Percentiles rank a stretch among this genome's conserved stretches.
phyloP scores from a whole-genome alignment of 2,113 vertebrate species.

The Poeciliopsis occidentalis region DNA sequence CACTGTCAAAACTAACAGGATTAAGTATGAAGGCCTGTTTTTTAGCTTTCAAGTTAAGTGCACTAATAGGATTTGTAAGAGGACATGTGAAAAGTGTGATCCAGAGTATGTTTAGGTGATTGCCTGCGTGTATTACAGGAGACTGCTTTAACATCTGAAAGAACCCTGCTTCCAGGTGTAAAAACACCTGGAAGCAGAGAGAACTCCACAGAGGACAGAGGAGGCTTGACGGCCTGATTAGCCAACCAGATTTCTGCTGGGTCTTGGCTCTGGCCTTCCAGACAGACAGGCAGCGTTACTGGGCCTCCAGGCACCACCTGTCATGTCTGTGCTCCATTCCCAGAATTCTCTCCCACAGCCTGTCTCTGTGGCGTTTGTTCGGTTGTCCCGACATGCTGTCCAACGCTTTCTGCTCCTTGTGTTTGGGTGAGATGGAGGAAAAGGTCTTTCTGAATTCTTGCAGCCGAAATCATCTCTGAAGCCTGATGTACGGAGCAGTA shows the following conservation, averaged over 20 bases:
- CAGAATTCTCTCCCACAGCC: slow-evolving; percentile 11
- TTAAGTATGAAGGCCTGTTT: slow-evolving; percentile 43
- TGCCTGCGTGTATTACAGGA: not conserved
- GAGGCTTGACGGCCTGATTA: no score
- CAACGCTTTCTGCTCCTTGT: slow-evolving; percentile 5
- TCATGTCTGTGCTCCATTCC: slow-evolving; percentile 8
- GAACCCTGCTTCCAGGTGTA: slow-evolving; percentile 28
- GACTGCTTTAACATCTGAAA: slow-evolving; percentile 34
- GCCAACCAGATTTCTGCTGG: slow-evolving; percentile 5
- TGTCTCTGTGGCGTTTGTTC: slow-evolving; percentile 18
- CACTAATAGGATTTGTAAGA: slow-evolving; percentile 45
- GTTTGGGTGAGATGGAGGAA: not conserved
- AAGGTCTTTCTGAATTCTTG: no score
- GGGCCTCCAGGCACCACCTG: not conserved
- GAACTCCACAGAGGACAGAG: slow-evolving; percentile 28
- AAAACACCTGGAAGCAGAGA: slow-evolving; percentile 45
- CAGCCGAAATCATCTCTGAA: no score
- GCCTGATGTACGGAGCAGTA: no score
- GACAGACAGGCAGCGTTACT: not conserved
- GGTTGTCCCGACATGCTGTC: slow-evolving; percentile 2
- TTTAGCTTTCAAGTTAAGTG: slow-evolving; percentile 37
- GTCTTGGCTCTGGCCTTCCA: slow-evolving; percentile 4
- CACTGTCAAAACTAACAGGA: slow-evolving; percentile 37
- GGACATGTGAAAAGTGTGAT: slow-evolving; percentile 5
- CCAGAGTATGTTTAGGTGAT: not conserved